Conservation (phyloP, 2,888 invertebrate species). For the Eulithis testata region DNA sequence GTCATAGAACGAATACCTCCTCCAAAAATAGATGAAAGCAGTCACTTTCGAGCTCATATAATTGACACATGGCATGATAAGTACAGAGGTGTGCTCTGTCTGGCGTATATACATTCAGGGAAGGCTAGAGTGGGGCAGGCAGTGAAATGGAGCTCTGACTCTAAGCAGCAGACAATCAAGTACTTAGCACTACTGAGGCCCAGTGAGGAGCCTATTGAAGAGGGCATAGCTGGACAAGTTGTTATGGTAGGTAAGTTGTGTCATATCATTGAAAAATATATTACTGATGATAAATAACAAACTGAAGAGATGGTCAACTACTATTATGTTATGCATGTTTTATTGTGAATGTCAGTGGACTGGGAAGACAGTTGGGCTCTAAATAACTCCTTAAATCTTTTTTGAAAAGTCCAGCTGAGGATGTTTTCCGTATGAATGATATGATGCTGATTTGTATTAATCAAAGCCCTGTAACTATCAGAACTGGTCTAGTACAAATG, state of each 20-base stretch:
- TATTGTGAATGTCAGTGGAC: no score
- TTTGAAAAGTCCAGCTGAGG: no score
- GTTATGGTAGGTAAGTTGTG: constrained; percentile 88
- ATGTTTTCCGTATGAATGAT: no score
- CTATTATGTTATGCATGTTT: no score
- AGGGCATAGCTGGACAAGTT: constrained; percentile 95
- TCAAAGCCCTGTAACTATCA: no score
- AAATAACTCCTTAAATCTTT: no score
- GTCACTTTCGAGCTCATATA: constrained; percentile 90
- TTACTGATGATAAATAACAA: no score
- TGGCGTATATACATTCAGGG: constrained; percentile 92
- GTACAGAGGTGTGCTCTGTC: constrained; percentile 91
- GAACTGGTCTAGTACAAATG: no score
- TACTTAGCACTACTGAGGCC: constrained; percentile 92
- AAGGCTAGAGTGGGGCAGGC: constrained; percentile 88
- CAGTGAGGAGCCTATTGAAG: constrained; percentile 86
- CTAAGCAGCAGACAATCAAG: constrained; percentile 91
- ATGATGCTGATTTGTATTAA: no score
- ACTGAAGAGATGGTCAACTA: no score
- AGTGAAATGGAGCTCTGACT: constrained; percentile 88
- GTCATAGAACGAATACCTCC: constrained; percentile 92
- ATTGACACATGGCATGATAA: constrained; percentile 98
- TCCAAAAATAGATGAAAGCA: constrained; percentile 85
- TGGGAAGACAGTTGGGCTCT: no score
- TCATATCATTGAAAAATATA: background rate